Base-by-base conservation (phyloP, 2,888 invertebrate genomes). In the Tipula vernalis region DNA sequence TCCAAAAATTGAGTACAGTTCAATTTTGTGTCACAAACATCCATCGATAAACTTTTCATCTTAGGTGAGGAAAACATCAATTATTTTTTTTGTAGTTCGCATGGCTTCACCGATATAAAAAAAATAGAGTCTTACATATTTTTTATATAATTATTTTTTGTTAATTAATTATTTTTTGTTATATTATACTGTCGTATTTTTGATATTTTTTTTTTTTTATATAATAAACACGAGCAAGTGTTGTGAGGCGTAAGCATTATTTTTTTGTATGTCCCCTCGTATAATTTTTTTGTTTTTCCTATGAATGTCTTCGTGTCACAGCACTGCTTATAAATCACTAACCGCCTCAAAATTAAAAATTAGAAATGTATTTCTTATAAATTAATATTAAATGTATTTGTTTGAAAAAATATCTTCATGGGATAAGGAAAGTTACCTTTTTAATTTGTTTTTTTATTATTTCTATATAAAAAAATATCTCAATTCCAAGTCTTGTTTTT, bases 361-460 rank as follows among this genome's bases (percentile, higher is more conserved):
- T 71, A 71, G 71, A 71, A 28, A 71, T 28, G 2, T 71, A 71
- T 10, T 71, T 71, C 71, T 71, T 71, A 28, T 71, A 71, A 71
- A 71, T 71, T 71, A 71, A 71, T 28, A 71, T 28, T 71, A 28
- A 71, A 71, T 71, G 71, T 71, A 71, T 28, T 71, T 71, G 28
- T 71, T 71, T 71, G 28, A 71, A 71, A 71, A 71, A 71, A 71
- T 51, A 51, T 71, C 28, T 71, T 71, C 93, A 94, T 94, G 94
- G 94, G 95, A 95, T 94, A 94, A 94, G 95, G 94, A 94, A 94
- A 94, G 94, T 94, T 94, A 94, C 94, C 94, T 94, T 94, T 91
- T 90, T 91, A 90, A 86, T 84, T 36, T 85, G 15, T 85, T 85
- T 83, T 71, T 36, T 86, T 86, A 36, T 86, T 47, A 86, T 51